phyloP scores from a whole-genome alignment of 2,888 invertebrate genomes.

The Anarsia innoxiella region DNA sequence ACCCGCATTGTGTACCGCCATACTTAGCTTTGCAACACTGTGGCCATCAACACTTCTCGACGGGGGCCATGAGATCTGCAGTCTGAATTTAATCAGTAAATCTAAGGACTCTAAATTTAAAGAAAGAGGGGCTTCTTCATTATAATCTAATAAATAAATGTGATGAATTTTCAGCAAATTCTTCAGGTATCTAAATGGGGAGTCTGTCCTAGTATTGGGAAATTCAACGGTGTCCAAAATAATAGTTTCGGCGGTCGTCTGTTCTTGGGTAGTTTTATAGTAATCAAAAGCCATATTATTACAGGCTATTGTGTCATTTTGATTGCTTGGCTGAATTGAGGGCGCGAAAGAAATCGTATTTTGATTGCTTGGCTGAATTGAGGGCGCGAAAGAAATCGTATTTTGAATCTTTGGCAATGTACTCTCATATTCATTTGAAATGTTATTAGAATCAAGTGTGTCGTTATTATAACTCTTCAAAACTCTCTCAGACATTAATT shows the following conservation, averaged over 20 bases:
- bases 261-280: background rate
- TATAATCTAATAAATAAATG: constrained; percentile 34
- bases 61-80: constrained; percentile 32
- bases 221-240: constrained; percentile 47
- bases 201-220: constrained; percentile 47
- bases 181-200: constrained; percentile 50
- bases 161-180: constrained; percentile 41
- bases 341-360: no score
- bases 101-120: no score
- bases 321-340: no score
- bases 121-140: constrained; percentile 19
- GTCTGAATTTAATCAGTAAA: constrained; percentile 53
- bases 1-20: constrained; percentile 34
- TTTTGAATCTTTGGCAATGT: no score
- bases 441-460: no score
- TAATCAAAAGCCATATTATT: constrained; percentile 8
- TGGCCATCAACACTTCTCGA: no score
- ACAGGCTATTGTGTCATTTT: background rate
- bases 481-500: constrained; percentile 45
- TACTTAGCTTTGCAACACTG: constrained; percentile 36
- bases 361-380: no score
- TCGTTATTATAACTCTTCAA: no score
- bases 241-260: background rate
- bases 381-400: no score
- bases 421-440: no score